phyloP scores from a whole-genome alignment of 1,140 invertebrate species.

The Metopolophium dirhodum region DNA sequence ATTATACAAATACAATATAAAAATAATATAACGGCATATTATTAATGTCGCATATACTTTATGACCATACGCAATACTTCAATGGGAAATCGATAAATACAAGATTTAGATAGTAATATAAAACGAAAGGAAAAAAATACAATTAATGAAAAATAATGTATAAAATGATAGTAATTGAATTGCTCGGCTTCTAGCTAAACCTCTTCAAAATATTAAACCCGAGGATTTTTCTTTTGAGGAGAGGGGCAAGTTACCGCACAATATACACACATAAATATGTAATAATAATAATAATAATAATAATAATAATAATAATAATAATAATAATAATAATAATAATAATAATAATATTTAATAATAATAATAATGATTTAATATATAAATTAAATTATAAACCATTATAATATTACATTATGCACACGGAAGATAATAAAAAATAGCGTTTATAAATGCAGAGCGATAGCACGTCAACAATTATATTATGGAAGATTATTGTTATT shows the following conservation, averaged over 20 bases:
- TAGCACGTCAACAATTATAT: not conserved
- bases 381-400: not conserved
- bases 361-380: not conserved
- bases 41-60: not conserved
- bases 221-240: not conserved
- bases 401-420: conserved; percentile 6
- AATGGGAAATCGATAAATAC: not conserved
- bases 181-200: not conserved
- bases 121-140: not conserved
- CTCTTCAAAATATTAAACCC: not conserved
- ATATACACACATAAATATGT: conserved; percentile 1
- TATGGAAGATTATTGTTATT: conserved; percentile 1
- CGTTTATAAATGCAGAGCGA: not conserved
- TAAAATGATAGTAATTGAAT: conserved; percentile 20
- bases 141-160: not conserved
- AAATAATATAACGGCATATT: conserved; percentile 28
- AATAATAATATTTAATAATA: not conserved
- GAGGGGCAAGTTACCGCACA: conserved; percentile 8
- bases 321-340: no score
- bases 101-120: not conserved
- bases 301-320: conserved; percentile 2
- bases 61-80: not conserved
- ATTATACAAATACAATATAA: conserved; percentile 22
- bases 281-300: conserved; percentile 14
- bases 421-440: conserved; percentile 1